Evolutionary conservation across 2,888 invertebrate species (phyloP), one percentile per base, ranked within the genome.

Genomic region (Mactromeris polynyma): DNA sequence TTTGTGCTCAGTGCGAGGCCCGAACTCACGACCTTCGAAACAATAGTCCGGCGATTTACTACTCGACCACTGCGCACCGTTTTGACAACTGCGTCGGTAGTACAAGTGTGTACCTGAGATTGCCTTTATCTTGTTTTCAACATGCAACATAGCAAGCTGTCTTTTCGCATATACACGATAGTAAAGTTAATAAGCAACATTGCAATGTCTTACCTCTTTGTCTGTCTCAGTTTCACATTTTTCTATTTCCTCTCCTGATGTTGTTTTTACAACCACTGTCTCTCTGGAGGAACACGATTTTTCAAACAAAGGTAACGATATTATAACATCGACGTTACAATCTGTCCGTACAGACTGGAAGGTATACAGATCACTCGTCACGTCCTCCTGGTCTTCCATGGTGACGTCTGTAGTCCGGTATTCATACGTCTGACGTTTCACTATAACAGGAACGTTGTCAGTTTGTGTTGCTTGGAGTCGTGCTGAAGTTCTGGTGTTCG

Each of bases 331-430:
- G n/a, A 21, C 81, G 17, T 64, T 42, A 31, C 46, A 33, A 17
- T 54, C 26, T 1, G n/a, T 42, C 31, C 80, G 31, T 11, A 64
- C 54, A 4, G 86, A 21, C 36, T 26, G 80, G 42, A 42, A 89
- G 17, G 83, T 78, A 42, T 73, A 86, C 6, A 89, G 78, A 46
- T 89, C 89, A 84, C 89, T 89, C 2, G 58, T 77, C 36, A 89
- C 40, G 36, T 89, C 86, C 17, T 88, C 84, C 17, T 31, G 73
- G 33, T 79, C 51, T 19, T 11, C 4, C 31, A 88, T n/a, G 1
- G 26, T 26, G 54, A 88, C 46, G 7, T 69, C 17, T 7, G 46
- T 51, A 17, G 33, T 80, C 4, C 69, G 42, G 6, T 33, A 21
- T 64, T 88, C 87, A 7, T 73, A n/a, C n/a, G 3, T 81, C 7